These are phyloP conservation scores for Zootermopsis nevadensis DNA, from an alignment of 2,888 invertebrate species.

Conservation along the genomic window DNA sequence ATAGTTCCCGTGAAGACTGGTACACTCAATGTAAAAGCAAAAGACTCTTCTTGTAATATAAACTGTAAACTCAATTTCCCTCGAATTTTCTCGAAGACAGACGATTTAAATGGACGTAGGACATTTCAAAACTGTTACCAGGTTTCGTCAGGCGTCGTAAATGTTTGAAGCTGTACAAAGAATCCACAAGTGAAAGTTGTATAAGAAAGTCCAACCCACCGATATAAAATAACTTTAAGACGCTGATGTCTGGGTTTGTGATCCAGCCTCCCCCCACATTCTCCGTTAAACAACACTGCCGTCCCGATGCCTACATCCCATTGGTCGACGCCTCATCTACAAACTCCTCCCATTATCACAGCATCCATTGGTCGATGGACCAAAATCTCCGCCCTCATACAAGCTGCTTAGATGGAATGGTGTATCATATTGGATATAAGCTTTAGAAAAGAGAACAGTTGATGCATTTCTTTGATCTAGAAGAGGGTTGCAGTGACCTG, in stretches of 20 bases:
- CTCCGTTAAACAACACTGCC: background rate
- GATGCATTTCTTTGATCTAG: conserved; percentile 1
- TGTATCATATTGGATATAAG: conserved; percentile 28
- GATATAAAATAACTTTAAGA: conserved; percentile 8
- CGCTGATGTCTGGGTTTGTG: background rate
- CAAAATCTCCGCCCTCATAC: background rate
- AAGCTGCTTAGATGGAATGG: conserved; percentile 12
- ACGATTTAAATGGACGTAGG: too few species aligned
- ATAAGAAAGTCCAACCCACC: background rate
- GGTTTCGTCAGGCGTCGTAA: too few species aligned
- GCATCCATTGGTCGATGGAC: conserved; percentile 31
- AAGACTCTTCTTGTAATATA: too few species aligned
- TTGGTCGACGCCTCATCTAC: conserved; percentile 28
- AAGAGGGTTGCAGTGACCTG: background rate
- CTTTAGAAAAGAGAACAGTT: background rate
- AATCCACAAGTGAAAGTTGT: conserved; percentile 38
- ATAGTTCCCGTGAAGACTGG: too few species aligned
- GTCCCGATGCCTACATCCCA: conserved; percentile 21
- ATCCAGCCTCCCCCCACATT: background rate
- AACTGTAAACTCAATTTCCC: too few species aligned
- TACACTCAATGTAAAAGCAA: too few species aligned
- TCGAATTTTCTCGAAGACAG: too few species aligned
- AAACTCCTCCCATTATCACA: conserved; percentile 15
- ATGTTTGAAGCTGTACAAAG: background rate
- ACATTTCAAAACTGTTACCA: too few species aligned